Evolutionary conservation across 1,140 invertebrate genomes (phyloP).

Genomic region (Tetranychus urticae): DNA sequence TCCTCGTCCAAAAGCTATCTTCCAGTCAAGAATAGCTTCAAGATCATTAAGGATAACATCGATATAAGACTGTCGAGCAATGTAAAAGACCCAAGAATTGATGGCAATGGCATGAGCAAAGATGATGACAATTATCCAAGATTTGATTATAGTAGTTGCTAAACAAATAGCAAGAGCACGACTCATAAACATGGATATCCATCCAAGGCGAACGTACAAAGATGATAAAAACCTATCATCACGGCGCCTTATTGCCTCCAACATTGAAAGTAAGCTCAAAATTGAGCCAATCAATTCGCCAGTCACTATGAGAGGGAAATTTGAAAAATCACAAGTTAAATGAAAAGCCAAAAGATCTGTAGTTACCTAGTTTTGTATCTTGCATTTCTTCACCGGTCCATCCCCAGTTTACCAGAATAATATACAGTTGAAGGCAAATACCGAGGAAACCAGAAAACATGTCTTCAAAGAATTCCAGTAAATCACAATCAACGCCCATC

Average conservation of each 20-base stretch:
- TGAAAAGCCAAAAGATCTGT: neutral
- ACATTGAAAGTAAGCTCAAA: slow-evolving; percentile 13
- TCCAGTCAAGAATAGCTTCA: neutral
- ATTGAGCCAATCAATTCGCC: slow-evolving; percentile 13
- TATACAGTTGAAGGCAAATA: slow-evolving; percentile 14
- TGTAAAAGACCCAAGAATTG: slow-evolving; percentile 9
- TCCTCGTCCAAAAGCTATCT: neutral
- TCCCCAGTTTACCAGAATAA: slow-evolving; percentile 4
- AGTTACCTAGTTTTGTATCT: neutral
- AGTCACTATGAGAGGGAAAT: slow-evolving; percentile 4
- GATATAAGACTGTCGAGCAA: slow-evolving; percentile 2
- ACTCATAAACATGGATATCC: slow-evolving; percentile 11
- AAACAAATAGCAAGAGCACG: slow-evolving; percentile 12
- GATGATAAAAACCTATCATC: slow-evolving; percentile 14
- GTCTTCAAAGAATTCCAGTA: slow-evolving; percentile 15
- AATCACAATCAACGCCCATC: slow-evolving; percentile 9
- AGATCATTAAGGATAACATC: neutral
- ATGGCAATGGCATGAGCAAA: slow-evolving; percentile 11
- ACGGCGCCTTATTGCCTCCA: slow-evolving; percentile 12
- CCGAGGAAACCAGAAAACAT: slow-evolving; percentile 16
- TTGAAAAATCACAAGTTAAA: neutral
- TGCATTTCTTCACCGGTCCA: too few relatives aligned
- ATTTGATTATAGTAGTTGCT: slow-evolving; percentile 8
- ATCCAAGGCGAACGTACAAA: slow-evolving; percentile 13
- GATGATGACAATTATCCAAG: slow-evolving; percentile 7